These are phyloP conservation scores for Trachemys scripta DNA, from an alignment of 2,113 vertebrate genomes.

Conservation along the genomic window DNA sequence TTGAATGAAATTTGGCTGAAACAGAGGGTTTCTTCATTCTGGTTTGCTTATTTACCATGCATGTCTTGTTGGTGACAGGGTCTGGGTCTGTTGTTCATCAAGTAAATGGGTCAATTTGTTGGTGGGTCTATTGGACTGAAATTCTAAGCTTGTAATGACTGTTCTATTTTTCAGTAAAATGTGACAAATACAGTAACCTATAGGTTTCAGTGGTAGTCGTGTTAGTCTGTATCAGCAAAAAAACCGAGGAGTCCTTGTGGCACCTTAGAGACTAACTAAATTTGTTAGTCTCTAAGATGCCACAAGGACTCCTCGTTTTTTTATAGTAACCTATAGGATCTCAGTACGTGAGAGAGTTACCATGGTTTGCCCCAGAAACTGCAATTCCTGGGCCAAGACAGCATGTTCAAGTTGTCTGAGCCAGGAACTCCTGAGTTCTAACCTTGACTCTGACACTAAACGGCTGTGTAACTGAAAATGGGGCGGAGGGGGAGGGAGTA, in stretches of 20 bases:
- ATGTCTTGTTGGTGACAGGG: not conserved
- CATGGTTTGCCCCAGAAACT: not conserved
- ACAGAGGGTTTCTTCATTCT: not conserved
- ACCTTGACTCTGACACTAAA: not conserved
- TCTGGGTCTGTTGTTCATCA: not conserved
- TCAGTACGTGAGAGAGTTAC: fast-evolving
- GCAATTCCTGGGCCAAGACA: not conserved
- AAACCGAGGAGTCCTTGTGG: too few species aligned
- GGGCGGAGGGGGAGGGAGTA: fast-evolving
- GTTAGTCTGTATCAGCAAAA: too few species aligned
- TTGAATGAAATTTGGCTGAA: not conserved
- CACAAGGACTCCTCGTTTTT: too few species aligned
- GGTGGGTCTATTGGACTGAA: fast-evolving
- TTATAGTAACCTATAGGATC: fast-evolving
- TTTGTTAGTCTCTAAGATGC: too few species aligned
- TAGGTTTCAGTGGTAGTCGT: too few species aligned
- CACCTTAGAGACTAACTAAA: too few species aligned
- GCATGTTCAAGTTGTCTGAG: not conserved
- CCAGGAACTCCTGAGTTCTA: not conserved
- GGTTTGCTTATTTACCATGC: fast-evolving
- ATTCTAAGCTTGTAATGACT: fast-evolving
- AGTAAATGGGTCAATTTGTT: not conserved
- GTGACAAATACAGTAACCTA: not conserved
- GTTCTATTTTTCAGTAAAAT: not conserved
- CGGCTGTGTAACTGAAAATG: not conserved